Evolutionary conservation across 2,888 invertebrate genomes (phyloP), one percentile per base, ranked within the genome.

Genomic region (Noctua janthe): DNA sequence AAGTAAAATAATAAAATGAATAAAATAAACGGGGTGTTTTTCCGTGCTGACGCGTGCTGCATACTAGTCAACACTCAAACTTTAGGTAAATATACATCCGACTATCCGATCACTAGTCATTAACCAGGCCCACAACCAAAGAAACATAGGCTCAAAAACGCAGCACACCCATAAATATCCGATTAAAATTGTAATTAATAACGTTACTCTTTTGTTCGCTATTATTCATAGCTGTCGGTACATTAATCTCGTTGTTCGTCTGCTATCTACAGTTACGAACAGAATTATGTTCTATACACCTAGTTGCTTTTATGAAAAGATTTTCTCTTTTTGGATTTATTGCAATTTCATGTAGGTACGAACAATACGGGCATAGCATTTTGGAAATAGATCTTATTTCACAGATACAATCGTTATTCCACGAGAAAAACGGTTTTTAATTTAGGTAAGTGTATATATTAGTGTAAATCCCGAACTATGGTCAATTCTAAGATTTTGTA

Each of bases 231-330:
- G n/a, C 39, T 23, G 11, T 29, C 49, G 23, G 23, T 71, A 71
- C 51, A 82, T 74, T 84, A 84, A 80, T 73, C 56, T 81, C 20
- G 47, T 49, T 15, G 17, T 62, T 39, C 4, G 59, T 59, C 17
- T n/a, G 56, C 66, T 77, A 17, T 54, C 4, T 54, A 29, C 10
- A 74, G 11, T 20, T 79, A 54, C n/a, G 35, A 29, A 59, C 70
- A 71, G 7, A 7, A 56, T 56, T 23, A 23, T 56, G 11, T 64
- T 20, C 1, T 64, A 64, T 10, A 10, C 66, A 62, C 20, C 15
- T 23, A 66, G 39, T 5, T 43, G 43, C 20, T 23, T 23, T 39
- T 64, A 1, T 47, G 13, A 47, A 23, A 23, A 39, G 39, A 7
- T 43, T 23, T 64, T 64, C 17, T 29, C 10, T 11, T 39, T 5